Conservation (phyloP, 2,888 invertebrate species). For the Clanis bilineata region DNA sequence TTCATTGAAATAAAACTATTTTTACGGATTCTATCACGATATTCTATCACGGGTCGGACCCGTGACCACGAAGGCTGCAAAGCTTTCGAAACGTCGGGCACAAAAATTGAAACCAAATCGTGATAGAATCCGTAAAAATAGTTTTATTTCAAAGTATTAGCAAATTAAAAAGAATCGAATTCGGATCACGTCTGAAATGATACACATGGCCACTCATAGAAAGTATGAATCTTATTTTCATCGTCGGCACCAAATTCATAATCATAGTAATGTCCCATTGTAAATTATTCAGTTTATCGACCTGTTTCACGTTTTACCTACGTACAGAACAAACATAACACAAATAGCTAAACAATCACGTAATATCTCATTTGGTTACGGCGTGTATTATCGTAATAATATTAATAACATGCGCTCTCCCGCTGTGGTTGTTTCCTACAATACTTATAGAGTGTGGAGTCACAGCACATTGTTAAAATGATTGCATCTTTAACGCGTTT, state of each 20-base stretch:
- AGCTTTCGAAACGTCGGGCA: too few species aligned
- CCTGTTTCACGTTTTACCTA: neutral
- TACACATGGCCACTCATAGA: too few species aligned
- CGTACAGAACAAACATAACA: constrained; percentile 15
- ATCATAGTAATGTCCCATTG: neutral
- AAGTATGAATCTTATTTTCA: too few species aligned
- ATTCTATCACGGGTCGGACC: too few species aligned
- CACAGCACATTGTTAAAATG: constrained; percentile 17
- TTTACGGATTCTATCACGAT: too few species aligned
- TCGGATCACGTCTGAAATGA: too few species aligned
- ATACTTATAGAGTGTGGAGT: constrained; percentile 8
- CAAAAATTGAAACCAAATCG: too few species aligned
- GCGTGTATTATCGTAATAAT: constrained; percentile 32
- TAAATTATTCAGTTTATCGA: constrained; percentile 9
- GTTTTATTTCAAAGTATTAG: too few species aligned
- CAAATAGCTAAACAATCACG: constrained; percentile 17
- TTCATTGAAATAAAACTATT: too few species aligned
- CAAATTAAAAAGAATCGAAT: too few species aligned
- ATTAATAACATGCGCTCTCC: constrained; percentile 56
- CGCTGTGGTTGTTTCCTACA: constrained; percentile 30
- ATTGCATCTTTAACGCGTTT: constrained; percentile 20
- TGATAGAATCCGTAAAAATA: too few species aligned
- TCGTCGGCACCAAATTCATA: neutral
- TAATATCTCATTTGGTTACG: constrained; percentile 25
- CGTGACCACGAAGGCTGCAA: too few species aligned